Conservation (phyloP, 2,888 invertebrate genomes). For the Orthosia gothica region DNA sequence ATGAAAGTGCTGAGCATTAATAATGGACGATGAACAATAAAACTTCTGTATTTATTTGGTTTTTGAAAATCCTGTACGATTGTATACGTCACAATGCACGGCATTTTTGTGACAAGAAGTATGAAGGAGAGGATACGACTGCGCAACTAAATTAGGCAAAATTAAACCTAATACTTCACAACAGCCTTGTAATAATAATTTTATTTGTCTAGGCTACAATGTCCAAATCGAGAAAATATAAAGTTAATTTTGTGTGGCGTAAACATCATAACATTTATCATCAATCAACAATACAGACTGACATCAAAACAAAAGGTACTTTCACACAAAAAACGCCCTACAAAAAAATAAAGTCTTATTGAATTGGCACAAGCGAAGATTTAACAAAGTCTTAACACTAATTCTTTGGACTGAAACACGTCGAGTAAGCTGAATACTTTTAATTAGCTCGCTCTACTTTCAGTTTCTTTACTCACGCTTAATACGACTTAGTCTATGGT, state of each 20-base stretch:
- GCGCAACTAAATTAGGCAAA: no score
- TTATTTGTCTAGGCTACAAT: no score
- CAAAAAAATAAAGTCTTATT: neutral
- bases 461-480: constrained; percentile 39
- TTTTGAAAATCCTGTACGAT: neutral
- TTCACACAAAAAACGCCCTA: neutral
- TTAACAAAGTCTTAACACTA: constrained; percentile 40
- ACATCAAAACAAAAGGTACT: neutral
- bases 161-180: neutral
- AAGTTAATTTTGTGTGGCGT: no score
- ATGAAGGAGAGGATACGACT: constrained; percentile 5
- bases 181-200: no score
- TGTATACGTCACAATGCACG: constrained; percentile 5
- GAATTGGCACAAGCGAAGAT: neutral
- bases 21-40: neutral
- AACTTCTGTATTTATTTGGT: neutral
- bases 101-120: constrained; percentile 15
- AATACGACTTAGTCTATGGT: neutral
- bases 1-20: no score
- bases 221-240: no score
- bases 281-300: neutral
- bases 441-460: constrained; percentile 58
- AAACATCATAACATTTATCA: neutral
- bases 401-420: constrained; percentile 32
- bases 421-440: constrained; percentile 53